Evolutionary conservation across 2,113 vertebrate species (phyloP).

Genomic region (Pachypanchax playfairii): DNA sequence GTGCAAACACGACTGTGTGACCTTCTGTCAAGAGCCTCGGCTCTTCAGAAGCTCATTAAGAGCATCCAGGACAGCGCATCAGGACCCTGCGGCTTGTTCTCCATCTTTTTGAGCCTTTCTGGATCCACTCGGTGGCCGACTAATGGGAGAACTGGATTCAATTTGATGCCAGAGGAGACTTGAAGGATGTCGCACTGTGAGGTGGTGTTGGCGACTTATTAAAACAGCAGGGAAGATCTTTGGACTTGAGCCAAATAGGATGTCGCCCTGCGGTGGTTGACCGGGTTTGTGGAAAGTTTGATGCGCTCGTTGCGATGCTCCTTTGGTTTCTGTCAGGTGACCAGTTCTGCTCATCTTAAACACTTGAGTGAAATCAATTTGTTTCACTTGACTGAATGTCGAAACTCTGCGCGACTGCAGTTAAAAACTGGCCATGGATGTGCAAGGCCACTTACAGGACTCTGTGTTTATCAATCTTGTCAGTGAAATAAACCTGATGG

Average conservation of each 20-base stretch:
- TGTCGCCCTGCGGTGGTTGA: constrained; percentile 77
- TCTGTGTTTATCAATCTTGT: constrained; percentile 79
- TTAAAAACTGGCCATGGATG: constrained; percentile 64
- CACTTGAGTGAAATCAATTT: no score
- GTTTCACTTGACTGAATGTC: constrained; percentile 5
- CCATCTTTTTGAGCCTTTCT: constrained; percentile 53
- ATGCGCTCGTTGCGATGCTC: constrained; percentile 53
- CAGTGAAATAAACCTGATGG: constrained; percentile 77
- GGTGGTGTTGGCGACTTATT: constrained; percentile 76
- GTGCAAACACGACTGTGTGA: constrained; percentile 89
- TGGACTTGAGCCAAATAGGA: constrained; percentile 87
- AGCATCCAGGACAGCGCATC: constrained; percentile 81
- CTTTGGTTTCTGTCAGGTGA: constrained; percentile 70
- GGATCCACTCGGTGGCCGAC: constrained; percentile 26
- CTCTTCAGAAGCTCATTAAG: constrained; percentile 90
- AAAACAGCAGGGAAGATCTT: constrained; percentile 84
- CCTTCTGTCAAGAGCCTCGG: constrained; percentile 84
- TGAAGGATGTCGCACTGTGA: constrained; percentile 74
- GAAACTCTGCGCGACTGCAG: constrained; percentile 5
- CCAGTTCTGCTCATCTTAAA: no score
- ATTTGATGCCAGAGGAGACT: constrained; percentile 41
- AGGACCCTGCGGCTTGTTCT: constrained; percentile 60
- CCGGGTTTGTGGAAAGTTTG: constrained; percentile 71
- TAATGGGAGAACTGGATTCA: constrained; percentile 61
- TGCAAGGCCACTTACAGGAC: constrained; percentile 71